Percentiles rank a stretch among this genome's conserved stretches.
Conservation (phyloP, 2,797 vertebrate species). For the Notamacropus eugenii region DNA sequence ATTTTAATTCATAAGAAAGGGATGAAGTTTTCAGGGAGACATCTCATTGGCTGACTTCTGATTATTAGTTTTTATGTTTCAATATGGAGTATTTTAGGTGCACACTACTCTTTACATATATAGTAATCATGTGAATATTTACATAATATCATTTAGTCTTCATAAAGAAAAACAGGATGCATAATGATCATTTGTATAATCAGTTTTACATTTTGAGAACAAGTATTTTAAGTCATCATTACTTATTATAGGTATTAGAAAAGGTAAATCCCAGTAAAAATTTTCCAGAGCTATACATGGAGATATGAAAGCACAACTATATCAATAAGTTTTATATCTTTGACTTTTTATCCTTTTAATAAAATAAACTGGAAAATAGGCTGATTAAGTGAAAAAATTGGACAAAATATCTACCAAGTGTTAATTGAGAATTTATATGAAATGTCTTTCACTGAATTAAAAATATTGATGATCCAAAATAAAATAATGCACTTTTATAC, state of each 20-base stretch:
- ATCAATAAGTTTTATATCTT: slow-evolving; percentile 37
- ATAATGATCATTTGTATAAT: background rate
- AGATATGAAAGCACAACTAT: background rate
- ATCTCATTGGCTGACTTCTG: slow-evolving; percentile 48
- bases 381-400: slow-evolving; percentile 43
- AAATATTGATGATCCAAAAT: slow-evolving; percentile 32
- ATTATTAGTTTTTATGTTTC: slow-evolving; percentile 50
- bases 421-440: background rate
- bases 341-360: slow-evolving; percentile 50
- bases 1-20: slow-evolving; percentile 58
- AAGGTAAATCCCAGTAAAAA: slow-evolving; percentile 1
- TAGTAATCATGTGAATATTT: slow-evolving; percentile 28
- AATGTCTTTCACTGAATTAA: slow-evolving; percentile 38
- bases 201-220: slow-evolving; percentile 9
- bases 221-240: slow-evolving; percentile 44
- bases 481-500: slow-evolving; percentile 40
- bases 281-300: slow-evolving; percentile 20
- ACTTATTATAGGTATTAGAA: slow-evolving; percentile 42
- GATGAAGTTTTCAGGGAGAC: slow-evolving; percentile 45
- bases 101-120: slow-evolving; percentile 9
- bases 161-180: slow-evolving; percentile 42
- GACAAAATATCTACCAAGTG: slow-evolving; percentile 24
- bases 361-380: slow-evolving; percentile 29
- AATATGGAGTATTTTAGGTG: slow-evolving; percentile 27
- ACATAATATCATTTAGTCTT: slow-evolving; percentile 35